Conservation (phyloP, 2,113 vertebrate species). For the Mesocricetus auratus region DNA sequence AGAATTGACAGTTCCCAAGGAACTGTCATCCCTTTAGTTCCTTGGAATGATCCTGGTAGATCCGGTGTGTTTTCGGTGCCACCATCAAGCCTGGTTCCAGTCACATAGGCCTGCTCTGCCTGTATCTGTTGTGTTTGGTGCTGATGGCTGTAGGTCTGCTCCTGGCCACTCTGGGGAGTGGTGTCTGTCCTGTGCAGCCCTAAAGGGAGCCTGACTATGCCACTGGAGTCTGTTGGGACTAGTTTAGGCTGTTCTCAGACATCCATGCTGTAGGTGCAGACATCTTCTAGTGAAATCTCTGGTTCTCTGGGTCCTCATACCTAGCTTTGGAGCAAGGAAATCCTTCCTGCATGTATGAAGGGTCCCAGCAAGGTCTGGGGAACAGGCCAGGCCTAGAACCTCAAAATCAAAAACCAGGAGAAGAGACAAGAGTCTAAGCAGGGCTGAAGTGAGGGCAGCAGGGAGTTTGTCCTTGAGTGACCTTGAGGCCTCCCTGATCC, state of each 20-base stretch:
- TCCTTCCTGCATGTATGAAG: background rate
- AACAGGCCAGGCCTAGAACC: background rate
- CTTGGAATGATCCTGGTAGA: background rate
- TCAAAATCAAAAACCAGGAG: background rate
- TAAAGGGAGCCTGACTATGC: too few relatives aligned
- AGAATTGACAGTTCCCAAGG: too few relatives aligned
- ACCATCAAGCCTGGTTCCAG: background rate
- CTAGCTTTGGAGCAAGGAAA: too few relatives aligned
- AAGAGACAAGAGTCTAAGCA: background rate
- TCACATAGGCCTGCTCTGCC: background rate
- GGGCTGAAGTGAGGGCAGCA: background rate
- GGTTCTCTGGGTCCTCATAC: background rate
- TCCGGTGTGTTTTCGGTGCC: background rate
- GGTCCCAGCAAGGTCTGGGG: background rate
- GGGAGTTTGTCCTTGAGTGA: background rate
- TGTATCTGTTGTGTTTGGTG: fast-evolving
- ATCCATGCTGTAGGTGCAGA: background rate
- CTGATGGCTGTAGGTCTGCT: fast-evolving
- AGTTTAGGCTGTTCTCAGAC: background rate
- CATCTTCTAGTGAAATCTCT: background rate
- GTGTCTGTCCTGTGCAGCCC: too few relatives aligned
- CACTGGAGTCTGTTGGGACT: too few relatives aligned
- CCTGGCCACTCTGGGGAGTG: background rate
- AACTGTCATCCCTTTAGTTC: too few relatives aligned
- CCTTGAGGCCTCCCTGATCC: background rate